Evolutionary conservation across 2,113 vertebrate genomes (phyloP), one percentile per base, ranked within the genome.

Genomic region (Pterocles orientalis): DNA sequence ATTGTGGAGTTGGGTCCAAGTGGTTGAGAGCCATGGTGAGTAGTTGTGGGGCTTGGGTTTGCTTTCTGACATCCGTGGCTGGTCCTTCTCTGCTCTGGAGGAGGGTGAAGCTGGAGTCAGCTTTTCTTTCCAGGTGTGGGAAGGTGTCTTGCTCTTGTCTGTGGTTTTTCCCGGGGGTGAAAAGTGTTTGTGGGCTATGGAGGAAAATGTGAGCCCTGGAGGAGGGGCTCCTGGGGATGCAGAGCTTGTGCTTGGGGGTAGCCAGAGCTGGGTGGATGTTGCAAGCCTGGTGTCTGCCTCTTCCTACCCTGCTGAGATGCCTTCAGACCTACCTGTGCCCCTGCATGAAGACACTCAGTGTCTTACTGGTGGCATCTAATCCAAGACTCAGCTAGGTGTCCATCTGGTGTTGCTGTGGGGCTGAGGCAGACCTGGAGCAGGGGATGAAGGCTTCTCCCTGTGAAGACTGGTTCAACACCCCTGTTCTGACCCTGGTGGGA

Each of bases 61-160:
- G 31, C 3, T 77, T 9, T 19, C 25, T 24, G 36, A 4, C 3
- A 23, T 19, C 12, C 0, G 1, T 29, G 28, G 26, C 6, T 89
- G 12, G 13, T 19, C 11, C 14, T 69, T 34, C 43, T 7, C 5
- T 19, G 41, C 24, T 75, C 43, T 64, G 33, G 2, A 31, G 48
- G 15, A 62, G 16, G 23, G 0, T 28, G 45, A 17, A 28, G 19
- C 9, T 77, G 33, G 43, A 62, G 8, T 29, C 9, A 8, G 18
- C n/a, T 56, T 56, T 78, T 70, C 5, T 28, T 65, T 65, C 6
- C 5, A 34, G 7, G 8, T 56, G 20, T 5, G 12, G 47, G 5
- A 61, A 68, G 14, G 25, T 47, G 36, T 48, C 14, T 83, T 72
- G 39, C 10, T 4, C 25, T 31, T 43, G 21, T 4, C 17, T 76